These are phyloP conservation scores for Channa argus DNA, from an alignment of 2,113 vertebrate species.

Conservation along the genomic window DNA sequence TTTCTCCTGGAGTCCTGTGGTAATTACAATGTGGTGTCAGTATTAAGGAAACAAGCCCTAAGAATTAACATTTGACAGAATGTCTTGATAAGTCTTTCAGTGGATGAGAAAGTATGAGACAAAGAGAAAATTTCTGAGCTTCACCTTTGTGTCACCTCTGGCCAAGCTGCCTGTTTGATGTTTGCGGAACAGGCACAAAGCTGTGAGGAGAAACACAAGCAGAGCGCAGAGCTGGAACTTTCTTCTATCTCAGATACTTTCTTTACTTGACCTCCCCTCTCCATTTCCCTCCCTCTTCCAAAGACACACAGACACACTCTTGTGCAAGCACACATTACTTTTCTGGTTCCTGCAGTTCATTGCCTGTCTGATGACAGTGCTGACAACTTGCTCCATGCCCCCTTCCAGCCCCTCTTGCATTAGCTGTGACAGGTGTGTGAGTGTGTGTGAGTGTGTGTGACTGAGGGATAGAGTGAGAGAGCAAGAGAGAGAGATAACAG, in stretches of 20 bases:
- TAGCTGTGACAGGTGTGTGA: constrained; percentile 53
- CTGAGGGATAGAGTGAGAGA: neutral
- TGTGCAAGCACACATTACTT: constrained; percentile 33
- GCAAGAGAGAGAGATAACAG: neutral
- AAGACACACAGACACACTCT: neutral
- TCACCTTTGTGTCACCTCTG: constrained; percentile 3
- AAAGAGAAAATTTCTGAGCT: neutral
- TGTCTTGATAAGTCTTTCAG: too few relatives aligned
- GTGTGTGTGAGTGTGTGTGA: constrained; percentile 10
- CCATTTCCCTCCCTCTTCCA: neutral
- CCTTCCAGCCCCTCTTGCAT: constrained; percentile 51
- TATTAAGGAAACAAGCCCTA: neutral
- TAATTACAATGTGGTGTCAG: neutral
- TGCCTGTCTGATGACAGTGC: constrained; percentile 62
- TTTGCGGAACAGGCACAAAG: neutral
- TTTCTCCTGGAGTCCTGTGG: too few relatives aligned
- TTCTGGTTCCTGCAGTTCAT: constrained; percentile 56
- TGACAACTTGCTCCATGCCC: constrained; percentile 66
- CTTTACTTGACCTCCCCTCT: constrained; percentile 35
- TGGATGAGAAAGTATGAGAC: neutral
- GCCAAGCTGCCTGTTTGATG: neutral
- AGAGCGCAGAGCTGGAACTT: neutral
- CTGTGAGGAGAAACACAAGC: neutral
- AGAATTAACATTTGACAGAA: neutral
- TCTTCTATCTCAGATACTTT: constrained; percentile 3